phyloP scores from a whole-genome alignment of 1,140 invertebrate species.

The Brachionus asplanchnoidis region DNA sequence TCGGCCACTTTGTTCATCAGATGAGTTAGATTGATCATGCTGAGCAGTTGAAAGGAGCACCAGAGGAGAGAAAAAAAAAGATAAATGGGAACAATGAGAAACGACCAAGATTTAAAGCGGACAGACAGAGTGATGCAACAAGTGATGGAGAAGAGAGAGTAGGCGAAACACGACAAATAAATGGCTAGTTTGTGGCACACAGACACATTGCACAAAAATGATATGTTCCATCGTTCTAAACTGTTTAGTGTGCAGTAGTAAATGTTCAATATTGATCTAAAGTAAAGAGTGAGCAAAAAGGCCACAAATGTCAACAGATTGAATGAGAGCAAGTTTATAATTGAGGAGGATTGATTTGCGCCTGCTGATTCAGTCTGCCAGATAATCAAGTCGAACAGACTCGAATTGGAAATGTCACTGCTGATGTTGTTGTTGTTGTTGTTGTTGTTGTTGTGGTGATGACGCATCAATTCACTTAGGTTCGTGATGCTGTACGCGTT shows the following conservation, averaged over 20 bases:
- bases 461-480: background rate
- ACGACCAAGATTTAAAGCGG: background rate
- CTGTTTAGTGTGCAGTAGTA: slow-evolving; percentile 28
- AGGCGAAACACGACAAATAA: background rate
- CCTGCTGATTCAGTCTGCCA: background rate
- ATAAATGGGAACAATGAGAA: background rate
- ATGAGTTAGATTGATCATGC: slow-evolving; percentile 12
- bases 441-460: background rate
- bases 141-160: background rate
- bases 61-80: background rate
- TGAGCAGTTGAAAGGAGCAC: slow-evolving; percentile 17
- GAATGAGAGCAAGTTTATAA: background rate
- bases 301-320: background rate
- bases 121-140: background rate
- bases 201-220: background rate
- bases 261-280: background rate
- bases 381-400: background rate
- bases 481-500: background rate
- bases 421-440: background rate
- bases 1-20: slow-evolving; percentile 33
- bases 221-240: slow-evolving; percentile 30
- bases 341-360: background rate
- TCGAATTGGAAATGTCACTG: background rate
- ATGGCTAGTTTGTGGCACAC: background rate
- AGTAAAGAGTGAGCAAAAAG: slow-evolving; percentile 15